A percentile compares a stretch with the other conserved stretches of the same genome.
These are phyloP conservation scores for Iguana delicatissima DNA, from an alignment of 2,797 vertebrate genomes.

Conservation along the genomic window DNA sequence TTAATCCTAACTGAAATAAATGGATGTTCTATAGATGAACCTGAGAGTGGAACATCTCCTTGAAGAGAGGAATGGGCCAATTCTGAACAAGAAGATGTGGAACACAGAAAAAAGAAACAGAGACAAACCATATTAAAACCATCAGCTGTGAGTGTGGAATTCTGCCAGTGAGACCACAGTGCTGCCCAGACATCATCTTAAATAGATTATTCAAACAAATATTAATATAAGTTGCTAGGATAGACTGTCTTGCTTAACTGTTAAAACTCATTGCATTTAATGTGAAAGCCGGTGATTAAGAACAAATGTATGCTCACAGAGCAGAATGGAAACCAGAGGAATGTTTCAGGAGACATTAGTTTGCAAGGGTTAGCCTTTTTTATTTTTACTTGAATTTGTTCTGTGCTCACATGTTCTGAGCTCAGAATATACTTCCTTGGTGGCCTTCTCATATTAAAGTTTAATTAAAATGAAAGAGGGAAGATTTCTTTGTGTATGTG, in stretches of 20 bases:
- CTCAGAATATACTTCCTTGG: constrained; percentile 40
- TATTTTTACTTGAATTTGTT: constrained; percentile 53
- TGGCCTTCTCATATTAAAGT: constrained; percentile 36
- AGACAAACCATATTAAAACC: constrained; percentile 64
- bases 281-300: constrained; percentile 69
- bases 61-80: constrained; percentile 38
- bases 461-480: constrained; percentile 31
- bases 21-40: constrained; percentile 24
- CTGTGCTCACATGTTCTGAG: constrained; percentile 44
- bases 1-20: constrained; percentile 16
- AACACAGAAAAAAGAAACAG: constrained; percentile 45
- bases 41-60: constrained; percentile 30
- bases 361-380: constrained; percentile 38
- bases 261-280: constrained; percentile 69
- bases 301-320: constrained; percentile 73
- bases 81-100: constrained; percentile 48
- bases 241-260: constrained; percentile 76
- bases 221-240: constrained; percentile 78
- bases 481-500: constrained; percentile 11
- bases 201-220: constrained; percentile 81
- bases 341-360: constrained; percentile 20
- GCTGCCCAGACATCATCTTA: constrained; percentile 76
- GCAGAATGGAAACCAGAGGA: constrained; percentile 68
- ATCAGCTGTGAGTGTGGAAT: constrained; percentile 57
- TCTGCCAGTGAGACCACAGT: constrained; percentile 76